Base-by-base conservation (phyloP, 2,888 invertebrate genomes). In the Phyllotreta cruciferae region DNA sequence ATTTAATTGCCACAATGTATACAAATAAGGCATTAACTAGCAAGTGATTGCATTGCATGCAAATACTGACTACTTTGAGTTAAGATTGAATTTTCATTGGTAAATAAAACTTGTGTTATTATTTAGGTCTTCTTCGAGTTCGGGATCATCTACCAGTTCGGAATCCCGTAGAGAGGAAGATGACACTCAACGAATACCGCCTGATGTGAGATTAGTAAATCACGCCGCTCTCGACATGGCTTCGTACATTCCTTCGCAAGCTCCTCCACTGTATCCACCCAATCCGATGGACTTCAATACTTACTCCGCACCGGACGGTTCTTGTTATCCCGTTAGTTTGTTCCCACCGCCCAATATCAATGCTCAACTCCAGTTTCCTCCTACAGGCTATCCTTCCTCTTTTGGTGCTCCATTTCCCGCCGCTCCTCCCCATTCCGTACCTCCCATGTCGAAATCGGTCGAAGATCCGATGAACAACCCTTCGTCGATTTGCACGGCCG, bases 401-500 rank as follows among this genome's bases (percentile, higher is more conserved):
- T 84, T 88, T 63, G 84, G 83, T 13, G 82, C 86, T 14, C 83
- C 88, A 0, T 89, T 86, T 75, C 84, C 85, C 11, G 80, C 84
- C 49, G 80, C 84, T 50, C 80, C 84, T 8, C 78, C 79, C 64
- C 64, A 49, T 53, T 81, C 85, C 55, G 79, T 88, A 50, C 85
- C 85, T 39, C 85, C 86, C 6, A 77, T 84, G 34, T 76, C 67
- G 7, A 88, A 89, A 71, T 83, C 85, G 0, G 72, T 82, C 11
- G 85, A 85, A 47, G 85, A 86, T 74, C 80, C 76, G 34, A 76
- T 84, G 6, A 67, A 82, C 62, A 81, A 83, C 53, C 82, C 80
- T 72, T 82, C 85, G 3, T 83, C 86, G 3, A 82, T 88, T 0
- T 89, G 89, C 76, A 86, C 87, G 5, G 92, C 92, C 5, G 90